These are phyloP conservation scores for Entomobrya proxima DNA, from an alignment of 2,888 invertebrate genomes.

Conservation along the genomic window DNA sequence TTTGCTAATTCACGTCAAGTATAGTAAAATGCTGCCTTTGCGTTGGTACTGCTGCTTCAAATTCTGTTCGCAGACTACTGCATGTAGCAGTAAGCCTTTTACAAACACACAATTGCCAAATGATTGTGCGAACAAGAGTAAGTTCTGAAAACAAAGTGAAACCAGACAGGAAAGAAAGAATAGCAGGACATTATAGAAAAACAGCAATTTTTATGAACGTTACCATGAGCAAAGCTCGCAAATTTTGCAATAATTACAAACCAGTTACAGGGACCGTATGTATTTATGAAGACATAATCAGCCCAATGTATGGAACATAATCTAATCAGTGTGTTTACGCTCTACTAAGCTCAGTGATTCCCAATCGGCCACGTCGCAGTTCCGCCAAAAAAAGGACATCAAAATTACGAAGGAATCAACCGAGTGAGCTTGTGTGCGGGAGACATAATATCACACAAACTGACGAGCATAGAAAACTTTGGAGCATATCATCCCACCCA, in stretches of 20 bases:
- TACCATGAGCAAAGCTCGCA: neutral
- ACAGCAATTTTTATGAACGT: no score
- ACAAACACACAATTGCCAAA: no score
- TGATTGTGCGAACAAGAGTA: no score
- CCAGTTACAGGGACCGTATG: neutral
- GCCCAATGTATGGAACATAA: neutral
- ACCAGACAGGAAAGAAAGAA: neutral
- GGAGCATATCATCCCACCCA: no score
- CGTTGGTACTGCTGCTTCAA: no score
- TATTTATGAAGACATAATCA: neutral
- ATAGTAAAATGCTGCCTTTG: no score
- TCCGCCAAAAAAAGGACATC: neutral
- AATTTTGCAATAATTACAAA: neutral
- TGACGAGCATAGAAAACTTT: no score
- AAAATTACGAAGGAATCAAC: neutral
- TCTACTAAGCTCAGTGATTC: neutral
- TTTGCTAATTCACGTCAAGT: conserved; percentile 5
- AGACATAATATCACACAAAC: no score
- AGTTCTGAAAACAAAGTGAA: neutral
- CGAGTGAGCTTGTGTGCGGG: neutral
- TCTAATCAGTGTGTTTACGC: neutral
- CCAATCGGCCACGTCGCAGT: neutral
- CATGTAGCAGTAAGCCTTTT: no score
- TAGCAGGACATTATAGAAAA: no score
- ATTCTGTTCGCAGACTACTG: no score